Evolutionary conservation across 2,797 vertebrate genomes (phyloP).

Genomic region (Odontamblyopus lacepedii): DNA sequence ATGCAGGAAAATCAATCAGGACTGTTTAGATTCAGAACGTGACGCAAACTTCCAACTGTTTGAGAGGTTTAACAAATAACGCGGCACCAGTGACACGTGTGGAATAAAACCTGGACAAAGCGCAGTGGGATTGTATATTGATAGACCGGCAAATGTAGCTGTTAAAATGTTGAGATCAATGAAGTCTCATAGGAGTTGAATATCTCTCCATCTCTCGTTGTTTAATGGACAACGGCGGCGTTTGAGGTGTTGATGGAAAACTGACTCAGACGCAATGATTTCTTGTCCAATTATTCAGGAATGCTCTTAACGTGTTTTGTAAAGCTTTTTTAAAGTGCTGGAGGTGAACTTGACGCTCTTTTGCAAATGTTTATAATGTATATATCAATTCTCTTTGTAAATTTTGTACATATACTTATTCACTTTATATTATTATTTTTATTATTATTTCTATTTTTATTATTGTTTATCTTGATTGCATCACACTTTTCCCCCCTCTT

Average conservation of each 20-base stretch:
- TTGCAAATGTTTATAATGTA: no score
- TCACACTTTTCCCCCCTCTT: no score
- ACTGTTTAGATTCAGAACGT: neutral
- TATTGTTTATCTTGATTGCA: no score
- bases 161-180: neutral
- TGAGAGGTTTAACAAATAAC: neutral
- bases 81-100: neutral
- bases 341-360: neutral
- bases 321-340: neutral
- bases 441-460: no score
- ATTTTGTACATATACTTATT: no score
- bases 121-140: neutral
- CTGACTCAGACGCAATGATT: no score
- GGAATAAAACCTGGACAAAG: neutral
- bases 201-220: neutral
- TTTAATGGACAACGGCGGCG: neutral
- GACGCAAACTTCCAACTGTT: neutral
- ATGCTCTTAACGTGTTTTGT: neutral
- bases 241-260: neutral
- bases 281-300: neutral
- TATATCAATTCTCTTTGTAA: no score
- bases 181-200: neutral
- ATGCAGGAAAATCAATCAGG: conserved; percentile 16
- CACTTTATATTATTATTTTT: no score
- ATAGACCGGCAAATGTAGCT: neutral